Evolutionary conservation across 2,113 vertebrate genomes (phyloP).

Genomic region (Saguinus midas): DNA sequence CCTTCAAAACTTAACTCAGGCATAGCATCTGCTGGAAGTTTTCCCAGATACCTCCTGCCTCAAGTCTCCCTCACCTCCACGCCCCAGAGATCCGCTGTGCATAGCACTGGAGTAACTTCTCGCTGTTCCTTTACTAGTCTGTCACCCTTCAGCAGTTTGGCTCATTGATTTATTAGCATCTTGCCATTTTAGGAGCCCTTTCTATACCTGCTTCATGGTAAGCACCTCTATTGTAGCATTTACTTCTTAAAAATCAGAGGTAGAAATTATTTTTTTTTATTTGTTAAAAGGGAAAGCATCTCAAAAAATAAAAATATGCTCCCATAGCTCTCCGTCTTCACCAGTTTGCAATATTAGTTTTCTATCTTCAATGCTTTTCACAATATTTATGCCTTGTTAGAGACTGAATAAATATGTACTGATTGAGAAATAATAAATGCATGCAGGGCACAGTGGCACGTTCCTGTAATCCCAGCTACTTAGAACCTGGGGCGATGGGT

Average conservation of each 20-base stretch:
- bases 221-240: not conserved
- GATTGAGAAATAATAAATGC: not conserved
- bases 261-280: not conserved
- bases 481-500: not conserved
- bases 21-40: not conserved
- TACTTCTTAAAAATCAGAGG: not conserved
- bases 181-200: not conserved
- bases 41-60: not conserved
- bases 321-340: not conserved
- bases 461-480: not conserved
- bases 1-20: slow-evolving; percentile 3
- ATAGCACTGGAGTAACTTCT: not conserved
- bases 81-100: not conserved
- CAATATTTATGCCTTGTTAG: not conserved
- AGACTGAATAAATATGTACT: not conserved
- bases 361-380: not conserved
- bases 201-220: not conserved
- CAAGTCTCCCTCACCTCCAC: not conserved
- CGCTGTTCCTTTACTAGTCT: not conserved
- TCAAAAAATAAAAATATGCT: not conserved
- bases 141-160: not conserved
- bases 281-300: slow-evolving; percentile 17
- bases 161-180: not conserved
- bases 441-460: not conserved
- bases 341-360: not conserved